phyloP scores from a whole-genome alignment of 2,113 vertebrate genomes.

The Engystomops pustulosus region DNA sequence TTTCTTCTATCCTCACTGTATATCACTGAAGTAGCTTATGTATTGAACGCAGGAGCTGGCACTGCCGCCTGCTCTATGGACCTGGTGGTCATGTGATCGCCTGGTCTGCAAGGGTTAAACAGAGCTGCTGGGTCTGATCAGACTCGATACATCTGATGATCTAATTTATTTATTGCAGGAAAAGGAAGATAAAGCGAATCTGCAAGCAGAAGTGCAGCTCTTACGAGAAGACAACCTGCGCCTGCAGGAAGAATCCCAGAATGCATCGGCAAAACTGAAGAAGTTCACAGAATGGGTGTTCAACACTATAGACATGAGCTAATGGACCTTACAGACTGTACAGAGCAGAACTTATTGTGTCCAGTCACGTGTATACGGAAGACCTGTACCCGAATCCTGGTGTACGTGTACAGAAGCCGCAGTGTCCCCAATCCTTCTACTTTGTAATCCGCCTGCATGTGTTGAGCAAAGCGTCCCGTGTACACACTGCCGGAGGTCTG shows the following conservation, averaged over 20 bases:
- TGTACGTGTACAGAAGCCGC: constrained; percentile 64
- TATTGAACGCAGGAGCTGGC: no score
- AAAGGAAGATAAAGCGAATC: constrained; percentile 88
- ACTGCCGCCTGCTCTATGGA: no score
- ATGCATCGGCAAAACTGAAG: constrained; percentile 92
- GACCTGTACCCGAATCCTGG: constrained; percentile 62
- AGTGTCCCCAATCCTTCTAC: neutral
- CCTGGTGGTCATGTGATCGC: no score
- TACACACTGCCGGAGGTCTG: constrained; percentile 78
- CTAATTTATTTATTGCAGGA: constrained; percentile 82
- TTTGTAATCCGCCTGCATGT: constrained; percentile 22
- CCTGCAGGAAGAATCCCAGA: constrained; percentile 94
- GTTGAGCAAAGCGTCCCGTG: constrained; percentile 68
- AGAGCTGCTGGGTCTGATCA: no score
- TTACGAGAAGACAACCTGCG: constrained; percentile 93
- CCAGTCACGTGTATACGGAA: constrained; percentile 61
- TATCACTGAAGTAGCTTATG: no score
- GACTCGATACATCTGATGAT: no score
- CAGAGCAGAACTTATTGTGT: constrained; percentile 13
- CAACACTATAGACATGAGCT: constrained; percentile 98
- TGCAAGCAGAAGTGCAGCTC: constrained; percentile 89
- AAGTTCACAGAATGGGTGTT: constrained; percentile 99
- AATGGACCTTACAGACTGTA: constrained; percentile 35
- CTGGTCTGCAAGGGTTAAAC: no score
- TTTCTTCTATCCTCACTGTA: no score